Evolutionary conservation across 2,888 invertebrate species (phyloP), one percentile per base, ranked within the genome.

Genomic region (Gisinianus flammeolus): DNA sequence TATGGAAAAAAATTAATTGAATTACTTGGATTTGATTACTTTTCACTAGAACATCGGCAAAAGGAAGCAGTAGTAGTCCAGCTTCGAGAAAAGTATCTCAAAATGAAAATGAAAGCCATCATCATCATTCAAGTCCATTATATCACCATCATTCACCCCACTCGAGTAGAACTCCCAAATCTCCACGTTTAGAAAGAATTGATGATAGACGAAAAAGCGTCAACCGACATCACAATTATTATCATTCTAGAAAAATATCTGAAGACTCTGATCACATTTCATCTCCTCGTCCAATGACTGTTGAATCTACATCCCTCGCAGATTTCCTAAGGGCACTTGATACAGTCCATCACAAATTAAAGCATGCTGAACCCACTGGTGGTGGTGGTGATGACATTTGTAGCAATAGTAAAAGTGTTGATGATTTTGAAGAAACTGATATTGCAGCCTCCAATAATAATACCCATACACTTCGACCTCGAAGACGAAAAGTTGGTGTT

Each of bases 261-360:
- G 72, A 68, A 26, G 81, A 80, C 26, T 78, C 77, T 3, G 78
- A 76, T 62, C 35, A 26, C 22, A 62, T 26, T 62, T 28, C 22
- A 8, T 44, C 52, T 16, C 68, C 56, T 16, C 62, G 72, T 54
- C 81, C 70, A 19, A 58, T 80, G n/a, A 80, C 81, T 24, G 73
- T 94, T 76, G 94, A 94, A 87, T 92, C 93, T 85, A 94, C 94
- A 0, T 93, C 94, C 28, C 89, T 95, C 19, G 94, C 94, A 0
- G 94, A 95, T 87, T 90, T 95, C 75, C 89, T 95, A 31, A 89
- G 94, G 77, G 94, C 93, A 0, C 87, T 95, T 69, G 92, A 93
- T 68, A 90, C 91, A n/a, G 88, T 94, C 33, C 91, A 91, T 81
- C 80, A 83, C 19, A 79, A 80, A 35, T 79, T 84, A 0, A 77